Evolutionary conservation across 2,113 vertebrate genomes (phyloP).

Genomic region (Osmerus eperlanus): DNA sequence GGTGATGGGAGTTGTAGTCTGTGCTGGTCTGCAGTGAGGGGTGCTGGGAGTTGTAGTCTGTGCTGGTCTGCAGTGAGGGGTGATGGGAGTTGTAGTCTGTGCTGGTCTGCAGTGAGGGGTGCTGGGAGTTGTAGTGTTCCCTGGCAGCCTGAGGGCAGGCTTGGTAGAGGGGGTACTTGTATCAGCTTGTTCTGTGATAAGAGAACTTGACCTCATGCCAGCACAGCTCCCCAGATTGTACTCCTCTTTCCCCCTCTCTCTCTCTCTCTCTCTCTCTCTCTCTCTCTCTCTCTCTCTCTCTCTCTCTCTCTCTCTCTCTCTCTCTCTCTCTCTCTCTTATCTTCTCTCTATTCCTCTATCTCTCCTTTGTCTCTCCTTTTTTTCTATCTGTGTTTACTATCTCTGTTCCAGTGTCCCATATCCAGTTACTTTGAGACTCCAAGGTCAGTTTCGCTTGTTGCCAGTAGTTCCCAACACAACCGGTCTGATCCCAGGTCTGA

Average conservation of each 20-base stretch:
- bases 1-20: not conserved
- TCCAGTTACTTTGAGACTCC: not conserved
- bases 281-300: constrained; percentile 55
- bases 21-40: not conserved
- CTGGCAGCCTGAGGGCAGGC: not conserved
- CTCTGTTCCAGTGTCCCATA: constrained; percentile 2
- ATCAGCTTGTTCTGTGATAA: constrained; percentile 6
- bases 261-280: constrained; percentile 36
- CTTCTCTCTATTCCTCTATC: not conserved
- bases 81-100: not conserved
- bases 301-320: constrained; percentile 18
- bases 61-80: not conserved
- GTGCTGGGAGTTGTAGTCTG: not conserved
- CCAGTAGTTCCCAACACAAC: too few relatives aligned
- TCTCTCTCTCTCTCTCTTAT: constrained; percentile 24
- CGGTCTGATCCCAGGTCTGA: too few relatives aligned
- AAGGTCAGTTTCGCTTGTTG: too few relatives aligned
- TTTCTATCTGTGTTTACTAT: constrained; percentile 14
- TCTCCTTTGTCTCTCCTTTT: constrained; percentile 12
- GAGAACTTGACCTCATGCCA: not conserved
- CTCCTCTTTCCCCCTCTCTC: constrained; percentile 21
- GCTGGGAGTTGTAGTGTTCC: not conserved
- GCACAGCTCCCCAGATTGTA: constrained; percentile 7
- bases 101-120: not conserved
- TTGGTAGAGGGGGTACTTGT: not conserved